These are phyloP conservation scores for Schizothorax lantsangensis DNA, from an alignment of 2,797 vertebrate species.

Conservation along the genomic window DNA sequence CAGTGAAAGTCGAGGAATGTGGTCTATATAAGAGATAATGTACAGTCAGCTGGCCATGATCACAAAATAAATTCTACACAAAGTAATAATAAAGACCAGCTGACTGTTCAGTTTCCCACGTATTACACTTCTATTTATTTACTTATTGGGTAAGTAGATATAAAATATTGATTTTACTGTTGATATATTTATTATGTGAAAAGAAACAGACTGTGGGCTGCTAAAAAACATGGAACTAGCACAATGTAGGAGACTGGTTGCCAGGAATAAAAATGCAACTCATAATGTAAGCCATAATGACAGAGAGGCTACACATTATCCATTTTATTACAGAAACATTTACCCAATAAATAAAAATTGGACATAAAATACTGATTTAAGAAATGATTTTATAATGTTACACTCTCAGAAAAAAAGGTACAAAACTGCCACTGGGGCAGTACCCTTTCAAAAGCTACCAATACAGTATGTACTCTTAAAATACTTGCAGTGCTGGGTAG, in stretches of 20 bases:
- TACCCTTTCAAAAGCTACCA: too few relatives aligned
- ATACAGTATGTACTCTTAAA: too few relatives aligned
- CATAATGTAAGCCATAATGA: too few relatives aligned
- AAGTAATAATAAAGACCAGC: neutral
- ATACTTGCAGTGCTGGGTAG: too few relatives aligned
- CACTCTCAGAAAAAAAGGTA: too few relatives aligned
- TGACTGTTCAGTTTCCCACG: neutral
- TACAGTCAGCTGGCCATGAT: neutral
- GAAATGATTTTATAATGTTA: neutral
- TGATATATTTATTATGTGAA: neutral
- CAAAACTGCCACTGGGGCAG: too few relatives aligned
- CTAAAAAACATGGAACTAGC: neutral
- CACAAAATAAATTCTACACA: neutral
- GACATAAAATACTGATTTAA: neutral
- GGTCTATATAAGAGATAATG: neutral
- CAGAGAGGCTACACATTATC: too few relatives aligned
- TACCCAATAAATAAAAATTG: neutral
- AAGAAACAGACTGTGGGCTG: neutral
- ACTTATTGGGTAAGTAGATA: neutral
- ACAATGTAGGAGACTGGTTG: neutral
- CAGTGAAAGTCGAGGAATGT: neutral
- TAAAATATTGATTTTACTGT: slow-evolving; percentile 2
- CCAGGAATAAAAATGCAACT: neutral
- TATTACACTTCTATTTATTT: neutral
- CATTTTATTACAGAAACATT: neutral